phyloP scores from a whole-genome alignment of 2,797 vertebrate genomes.

The Gymnocypris eckloni region DNA sequence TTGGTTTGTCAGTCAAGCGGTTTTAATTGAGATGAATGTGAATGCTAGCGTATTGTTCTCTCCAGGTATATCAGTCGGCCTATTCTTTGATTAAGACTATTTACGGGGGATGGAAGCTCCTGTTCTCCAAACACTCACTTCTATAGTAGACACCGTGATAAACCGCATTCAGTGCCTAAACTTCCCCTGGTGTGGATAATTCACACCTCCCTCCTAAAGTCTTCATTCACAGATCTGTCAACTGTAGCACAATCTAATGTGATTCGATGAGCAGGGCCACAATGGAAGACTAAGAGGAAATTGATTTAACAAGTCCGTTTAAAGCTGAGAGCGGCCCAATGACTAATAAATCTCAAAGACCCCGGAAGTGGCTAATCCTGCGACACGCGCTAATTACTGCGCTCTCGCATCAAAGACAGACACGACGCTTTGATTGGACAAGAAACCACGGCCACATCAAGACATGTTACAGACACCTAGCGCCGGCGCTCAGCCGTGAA shows the following conservation, averaged over 20 bases:
- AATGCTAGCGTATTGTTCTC: not conserved
- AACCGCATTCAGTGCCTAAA: not conserved
- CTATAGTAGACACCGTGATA: not conserved
- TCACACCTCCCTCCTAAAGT: slow-evolving; percentile 38
- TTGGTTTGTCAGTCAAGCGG: not conserved
- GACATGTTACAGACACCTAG: slow-evolving; percentile 41
- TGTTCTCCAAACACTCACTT: not conserved
- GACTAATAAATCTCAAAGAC: slow-evolving; percentile 59
- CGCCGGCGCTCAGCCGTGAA: not conserved
- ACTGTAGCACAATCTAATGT: slow-evolving; percentile 45
- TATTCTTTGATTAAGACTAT: not conserved
- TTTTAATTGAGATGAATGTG: not conserved
- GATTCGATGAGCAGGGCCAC: slow-evolving; percentile 53
- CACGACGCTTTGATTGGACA: slow-evolving; percentile 57
- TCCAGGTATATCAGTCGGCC: not conserved
- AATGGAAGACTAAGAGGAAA: slow-evolving; percentile 56
- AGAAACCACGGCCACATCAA: slow-evolving; percentile 54
- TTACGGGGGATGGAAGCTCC: not conserved
- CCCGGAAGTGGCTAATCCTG: slow-evolving; percentile 62
- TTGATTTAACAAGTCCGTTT: slow-evolving; percentile 60
- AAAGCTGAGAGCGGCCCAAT: slow-evolving; percentile 53
- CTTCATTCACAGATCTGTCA: slow-evolving; percentile 35
- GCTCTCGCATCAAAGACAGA: slow-evolving; percentile 58
- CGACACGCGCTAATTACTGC: slow-evolving; percentile 57
- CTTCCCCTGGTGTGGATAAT: not conserved